Conservation (phyloP, 2,888 invertebrate genomes). For the Acleris sparsana region DNA sequence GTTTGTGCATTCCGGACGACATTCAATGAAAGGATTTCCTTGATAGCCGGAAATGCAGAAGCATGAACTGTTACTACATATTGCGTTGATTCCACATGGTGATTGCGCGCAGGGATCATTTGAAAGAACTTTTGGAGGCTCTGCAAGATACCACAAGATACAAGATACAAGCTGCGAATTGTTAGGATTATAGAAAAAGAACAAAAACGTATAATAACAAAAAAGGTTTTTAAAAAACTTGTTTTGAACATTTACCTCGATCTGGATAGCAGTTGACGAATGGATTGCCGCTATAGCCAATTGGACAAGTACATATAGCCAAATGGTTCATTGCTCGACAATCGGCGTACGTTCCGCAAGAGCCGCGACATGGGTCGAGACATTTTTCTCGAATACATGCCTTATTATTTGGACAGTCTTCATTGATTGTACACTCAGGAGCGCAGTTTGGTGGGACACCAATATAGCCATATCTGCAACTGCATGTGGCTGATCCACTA, state of each 20-base stretch:
- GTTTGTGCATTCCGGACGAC: slow-evolving; percentile 90
- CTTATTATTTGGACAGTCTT: slow-evolving; percentile 88
- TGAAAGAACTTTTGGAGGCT: slow-evolving; percentile 59
- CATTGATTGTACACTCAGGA: slow-evolving; percentile 90
- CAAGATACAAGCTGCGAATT: not conserved
- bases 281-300: slow-evolving; percentile 88
- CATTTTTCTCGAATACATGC: slow-evolving; percentile 91
- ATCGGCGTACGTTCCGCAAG: slow-evolving; percentile 87
- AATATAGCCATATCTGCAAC: slow-evolving; percentile 85
- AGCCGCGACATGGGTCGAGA: slow-evolving; percentile 87
- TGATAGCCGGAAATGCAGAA: slow-evolving; percentile 85
- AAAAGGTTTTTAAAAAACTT: no score
- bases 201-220: not conserved
- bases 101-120: slow-evolving; percentile 84
- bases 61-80: slow-evolving; percentile 84
- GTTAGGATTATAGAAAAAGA: not conserved
- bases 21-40: slow-evolving; percentile 87
- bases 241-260: slow-evolving; percentile 53
- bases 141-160: no score
- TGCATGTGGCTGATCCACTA: slow-evolving; percentile 82
- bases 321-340: slow-evolving; percentile 90
- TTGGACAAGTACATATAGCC: slow-evolving; percentile 89
- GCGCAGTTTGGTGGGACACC: slow-evolving; percentile 89
- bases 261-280: slow-evolving; percentile 80
- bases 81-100: slow-evolving; percentile 86